phyloP scores from a whole-genome alignment of 1,140 invertebrate species.

The Anoplolepis gracilipes region DNA sequence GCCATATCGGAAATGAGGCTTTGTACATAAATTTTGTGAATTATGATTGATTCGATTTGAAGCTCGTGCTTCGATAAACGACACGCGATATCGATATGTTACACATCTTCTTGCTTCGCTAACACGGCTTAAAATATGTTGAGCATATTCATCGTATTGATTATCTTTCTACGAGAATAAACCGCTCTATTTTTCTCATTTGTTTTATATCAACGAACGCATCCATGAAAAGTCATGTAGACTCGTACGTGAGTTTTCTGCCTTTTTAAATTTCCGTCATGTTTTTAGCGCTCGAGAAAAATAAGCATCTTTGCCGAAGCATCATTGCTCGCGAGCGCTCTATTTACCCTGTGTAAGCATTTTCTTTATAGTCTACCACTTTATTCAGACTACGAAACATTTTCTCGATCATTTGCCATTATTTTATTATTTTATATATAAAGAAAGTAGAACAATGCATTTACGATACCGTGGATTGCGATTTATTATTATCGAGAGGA shows the following conservation, averaged over 20 bases:
- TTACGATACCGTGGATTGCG: neutral
- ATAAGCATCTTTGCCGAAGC: constrained; percentile 19
- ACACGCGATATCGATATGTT: neutral
- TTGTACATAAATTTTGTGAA: neutral
- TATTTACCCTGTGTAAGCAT: constrained; percentile 13
- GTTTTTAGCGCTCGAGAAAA: constrained; percentile 5
- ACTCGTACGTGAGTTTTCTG: neutral
- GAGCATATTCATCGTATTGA: neutral
- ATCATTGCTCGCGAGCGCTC: constrained; percentile 15
- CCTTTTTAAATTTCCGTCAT: neutral
- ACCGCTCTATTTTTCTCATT: neutral
- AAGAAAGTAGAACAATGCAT: neutral
- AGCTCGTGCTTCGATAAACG: neutral
- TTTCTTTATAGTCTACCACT: constrained; percentile 26
- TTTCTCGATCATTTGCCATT: neutral
- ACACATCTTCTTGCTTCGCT: neutral
- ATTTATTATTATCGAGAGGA: neutral
- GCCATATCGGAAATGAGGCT: neutral
- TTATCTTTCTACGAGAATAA: neutral
- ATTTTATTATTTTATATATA: constrained; percentile 7
- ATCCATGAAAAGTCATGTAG: neutral
- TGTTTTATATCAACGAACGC: neutral
- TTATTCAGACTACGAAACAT: constrained; percentile 10
- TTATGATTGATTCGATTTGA: neutral
- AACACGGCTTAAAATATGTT: neutral